A percentile compares a stretch with the other conserved stretches of the same genome.
phyloP scores from a whole-genome alignment of 1,140 invertebrate species.

The Rhysida immarginata region DNA sequence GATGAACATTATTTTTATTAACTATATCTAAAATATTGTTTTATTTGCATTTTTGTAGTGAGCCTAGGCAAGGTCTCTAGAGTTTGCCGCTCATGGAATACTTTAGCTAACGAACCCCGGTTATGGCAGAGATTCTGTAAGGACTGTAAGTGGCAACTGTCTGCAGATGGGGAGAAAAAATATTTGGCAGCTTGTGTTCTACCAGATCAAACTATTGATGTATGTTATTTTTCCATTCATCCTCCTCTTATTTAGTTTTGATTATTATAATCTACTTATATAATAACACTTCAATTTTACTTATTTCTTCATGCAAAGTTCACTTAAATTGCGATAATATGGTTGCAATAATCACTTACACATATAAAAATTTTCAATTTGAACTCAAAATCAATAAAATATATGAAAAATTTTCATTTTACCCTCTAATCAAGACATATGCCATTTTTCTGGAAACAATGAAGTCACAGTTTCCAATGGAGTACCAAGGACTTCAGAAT shows the following conservation, averaged over 20 bases:
- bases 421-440: too few species aligned
- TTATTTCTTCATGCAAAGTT: neutral
- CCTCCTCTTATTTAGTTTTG: neutral
- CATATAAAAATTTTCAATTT: neutral
- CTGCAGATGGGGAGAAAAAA: constrained; percentile 13
- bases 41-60: constrained; percentile 20
- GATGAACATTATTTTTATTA: too few species aligned
- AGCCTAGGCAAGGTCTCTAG: constrained; percentile 26
- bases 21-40: too few species aligned
- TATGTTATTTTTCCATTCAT: neutral
- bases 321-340: neutral
- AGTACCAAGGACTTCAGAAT: too few species aligned
- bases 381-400: too few species aligned
- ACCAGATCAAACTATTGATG: constrained; percentile 12
- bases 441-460: too few species aligned
- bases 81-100: constrained; percentile 18
- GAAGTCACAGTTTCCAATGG: too few species aligned
- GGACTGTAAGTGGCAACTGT: constrained; percentile 14
- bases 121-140: constrained; percentile 17
- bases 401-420: too few species aligned
- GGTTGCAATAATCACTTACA: neutral
- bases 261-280: neutral
- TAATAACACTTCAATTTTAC: too few species aligned
- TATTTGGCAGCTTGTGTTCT: constrained; percentile 9
- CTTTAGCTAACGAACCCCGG: constrained; percentile 11